These are phyloP conservation scores for Hymenopus coronatus DNA, from an alignment of 2,888 invertebrate species.

Conservation along the genomic window DNA sequence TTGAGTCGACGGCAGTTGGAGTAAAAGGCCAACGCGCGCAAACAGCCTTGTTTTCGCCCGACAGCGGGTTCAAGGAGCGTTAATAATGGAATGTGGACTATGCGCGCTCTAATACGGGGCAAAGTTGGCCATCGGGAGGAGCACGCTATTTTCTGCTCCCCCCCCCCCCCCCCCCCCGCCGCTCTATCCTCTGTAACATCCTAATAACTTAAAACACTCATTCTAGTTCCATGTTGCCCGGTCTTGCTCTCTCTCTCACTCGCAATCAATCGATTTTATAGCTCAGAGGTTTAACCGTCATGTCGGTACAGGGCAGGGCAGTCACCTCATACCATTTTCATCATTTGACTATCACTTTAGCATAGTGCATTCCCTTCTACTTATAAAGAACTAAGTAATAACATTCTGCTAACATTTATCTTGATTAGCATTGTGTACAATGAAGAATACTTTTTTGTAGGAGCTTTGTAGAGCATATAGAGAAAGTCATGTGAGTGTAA, in stretches of 20 bases:
- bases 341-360: too few species aligned
- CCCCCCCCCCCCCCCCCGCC: neutral
- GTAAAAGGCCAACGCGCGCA: neutral
- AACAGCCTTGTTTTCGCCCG: neutral
- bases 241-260: too few species aligned
- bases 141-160: neutral
- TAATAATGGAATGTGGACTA: neutral
- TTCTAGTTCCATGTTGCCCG: neutral
- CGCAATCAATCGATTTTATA: neutral
- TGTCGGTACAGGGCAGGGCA: too few species aligned
- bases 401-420: too few species aligned
- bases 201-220: neutral
- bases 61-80: neutral
- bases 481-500: too few species aligned
- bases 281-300: neutral
- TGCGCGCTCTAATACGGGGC: neutral
- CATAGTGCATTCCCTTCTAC: too few species aligned
- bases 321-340: too few species aligned
- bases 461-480: too few species aligned
- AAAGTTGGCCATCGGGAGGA: neutral
- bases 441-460: too few species aligned
- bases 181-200: neutral
- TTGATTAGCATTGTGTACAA: too few species aligned
- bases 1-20: neutral
- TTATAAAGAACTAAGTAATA: too few species aligned